phyloP scores from a whole-genome alignment of 2,888 invertebrate genomes.

The Orchesellides sinensis region DNA sequence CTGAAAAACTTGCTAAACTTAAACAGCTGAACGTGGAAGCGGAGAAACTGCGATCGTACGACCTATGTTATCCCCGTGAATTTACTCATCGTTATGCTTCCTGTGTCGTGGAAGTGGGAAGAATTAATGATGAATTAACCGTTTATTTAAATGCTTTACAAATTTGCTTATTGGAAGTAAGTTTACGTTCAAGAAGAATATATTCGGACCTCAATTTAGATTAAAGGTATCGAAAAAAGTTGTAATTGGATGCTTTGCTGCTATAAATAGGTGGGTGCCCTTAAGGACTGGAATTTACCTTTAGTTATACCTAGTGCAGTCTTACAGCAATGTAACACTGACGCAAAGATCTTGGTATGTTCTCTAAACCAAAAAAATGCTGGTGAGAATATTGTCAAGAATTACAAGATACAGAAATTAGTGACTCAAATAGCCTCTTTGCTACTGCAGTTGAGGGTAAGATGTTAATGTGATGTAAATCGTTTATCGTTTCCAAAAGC shows the following conservation, averaged over 20 bases:
- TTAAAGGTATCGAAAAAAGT: no score
- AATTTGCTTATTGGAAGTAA: background rate
- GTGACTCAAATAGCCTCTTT: background rate
- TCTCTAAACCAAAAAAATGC: background rate
- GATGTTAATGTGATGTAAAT: background rate
- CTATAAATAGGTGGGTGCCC: no score
- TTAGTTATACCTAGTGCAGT: background rate
- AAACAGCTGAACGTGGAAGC: background rate
- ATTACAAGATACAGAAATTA: background rate
- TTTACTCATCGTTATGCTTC: background rate
- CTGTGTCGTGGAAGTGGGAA: background rate
- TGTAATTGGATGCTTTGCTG: no score
- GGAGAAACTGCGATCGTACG: background rate
- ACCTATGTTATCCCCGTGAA: background rate
- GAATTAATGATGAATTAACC: background rate
- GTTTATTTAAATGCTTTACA: background rate
- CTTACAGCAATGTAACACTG: background rate
- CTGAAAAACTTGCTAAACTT: background rate
- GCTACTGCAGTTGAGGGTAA: background rate
- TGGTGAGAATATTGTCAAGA: background rate
- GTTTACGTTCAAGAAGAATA: background rate
- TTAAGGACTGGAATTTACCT: background rate
- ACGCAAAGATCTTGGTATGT: background rate
- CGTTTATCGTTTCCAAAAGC: background rate
- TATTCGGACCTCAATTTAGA: no score